phyloP scores from a whole-genome alignment of 2,888 invertebrate genomes.

The Dione juno region DNA sequence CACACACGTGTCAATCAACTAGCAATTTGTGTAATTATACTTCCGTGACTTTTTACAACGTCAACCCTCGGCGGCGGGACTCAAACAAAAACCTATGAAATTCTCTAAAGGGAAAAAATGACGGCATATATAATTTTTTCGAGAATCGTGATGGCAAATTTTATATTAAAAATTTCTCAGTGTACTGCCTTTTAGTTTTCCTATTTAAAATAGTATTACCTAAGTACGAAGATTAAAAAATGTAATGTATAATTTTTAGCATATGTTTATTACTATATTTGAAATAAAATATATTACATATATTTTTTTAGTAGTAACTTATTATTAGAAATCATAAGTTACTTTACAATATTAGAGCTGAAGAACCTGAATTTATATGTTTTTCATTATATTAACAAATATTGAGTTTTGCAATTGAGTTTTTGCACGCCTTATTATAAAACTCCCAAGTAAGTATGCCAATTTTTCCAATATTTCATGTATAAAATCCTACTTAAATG shows the following conservation, averaged over 20 bases:
- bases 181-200: background rate
- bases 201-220: background rate
- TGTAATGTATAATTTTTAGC: no score
- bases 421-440: no score
- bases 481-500: no score
- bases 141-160: background rate
- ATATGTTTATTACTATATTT: no score
- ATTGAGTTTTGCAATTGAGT: no score
- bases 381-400: no score
- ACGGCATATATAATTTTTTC: slow-evolving; percentile 5
- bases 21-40: slow-evolving; percentile 24
- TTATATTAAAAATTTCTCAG: background rate
- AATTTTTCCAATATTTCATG: no score
- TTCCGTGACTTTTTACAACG: slow-evolving; percentile 25
- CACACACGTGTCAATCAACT: slow-evolving; percentile 6
- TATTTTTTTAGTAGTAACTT: background rate
- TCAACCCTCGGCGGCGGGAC: slow-evolving; percentile 4
- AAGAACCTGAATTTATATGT: no score
- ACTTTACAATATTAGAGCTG: no score
- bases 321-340: no score
- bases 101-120: slow-evolving; percentile 9
- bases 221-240: background rate
- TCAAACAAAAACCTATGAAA: slow-evolving; percentile 10
- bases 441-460: no score
- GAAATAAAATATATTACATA: no score